Evolutionary conservation across 64 coral and sea anemone species (phyloP), one percentile per base, ranked within the genome.

Genomic region (Stylophora pistillata): DNA sequence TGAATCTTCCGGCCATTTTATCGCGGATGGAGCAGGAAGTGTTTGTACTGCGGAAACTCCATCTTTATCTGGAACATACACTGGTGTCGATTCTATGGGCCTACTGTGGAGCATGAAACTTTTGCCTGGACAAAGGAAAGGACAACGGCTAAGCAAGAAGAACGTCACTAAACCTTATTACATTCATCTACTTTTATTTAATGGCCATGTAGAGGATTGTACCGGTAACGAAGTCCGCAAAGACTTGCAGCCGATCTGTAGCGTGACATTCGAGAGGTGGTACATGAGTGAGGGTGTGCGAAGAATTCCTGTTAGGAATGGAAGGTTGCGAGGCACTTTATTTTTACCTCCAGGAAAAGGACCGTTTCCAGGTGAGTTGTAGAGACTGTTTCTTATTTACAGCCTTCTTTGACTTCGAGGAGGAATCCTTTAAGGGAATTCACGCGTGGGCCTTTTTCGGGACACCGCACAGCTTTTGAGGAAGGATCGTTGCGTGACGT

Each of bases 291-390:
- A 16, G 62, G 87, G 91, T 3, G 94, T 96, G 9, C 87, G 52
- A 29, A 93, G 94, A 86, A 86, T 96, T 73, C 55, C 84, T 55
- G 72, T 90, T 15, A 83, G 87, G 53, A 70, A 75, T 3, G 90
- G 87, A 14, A 89, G 90, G 73, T 16, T 96, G 23, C 55, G 90
- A 47, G 90, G 94, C 10, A 85, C 62, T 55, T 47, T 96, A 62
- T 96, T 93, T 60, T 20, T 96, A 81, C 94, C 94, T 29, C 75
- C 90, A n/a, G 94, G 87, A 68, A 79, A 93, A 14, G 90, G 81
- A 17, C 80, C 81, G 5, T 96, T 96, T 86, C 94, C 91, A 86
- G 94, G 91, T 93, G 85, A 69, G 30, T 58, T 64, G 23, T 33
- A 31, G 29, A 47, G 37, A 47, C 66, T 4, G 27, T 15, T 47